Evolutionary conservation across 2,113 vertebrate species (phyloP).

Genomic region (Solea solea): DNA sequence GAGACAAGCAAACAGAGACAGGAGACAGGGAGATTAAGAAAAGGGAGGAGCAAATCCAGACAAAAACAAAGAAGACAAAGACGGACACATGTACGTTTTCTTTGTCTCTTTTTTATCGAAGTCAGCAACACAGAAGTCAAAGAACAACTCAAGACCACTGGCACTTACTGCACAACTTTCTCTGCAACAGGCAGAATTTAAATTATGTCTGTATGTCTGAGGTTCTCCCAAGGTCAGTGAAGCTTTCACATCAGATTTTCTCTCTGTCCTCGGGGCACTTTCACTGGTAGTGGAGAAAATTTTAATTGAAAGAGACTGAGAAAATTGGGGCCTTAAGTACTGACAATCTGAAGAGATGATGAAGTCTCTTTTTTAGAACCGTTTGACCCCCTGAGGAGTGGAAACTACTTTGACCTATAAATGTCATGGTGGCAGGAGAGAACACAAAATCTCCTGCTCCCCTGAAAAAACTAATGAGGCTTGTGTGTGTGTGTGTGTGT

Average conservation of each 20-base stretch:
- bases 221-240: conserved; percentile 17
- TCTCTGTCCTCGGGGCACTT: conserved; percentile 18
- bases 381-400: conserved; percentile 19
- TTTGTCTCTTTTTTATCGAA: background rate
- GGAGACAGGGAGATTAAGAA: background rate
- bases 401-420: conserved; percentile 51
- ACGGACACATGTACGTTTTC: background rate
- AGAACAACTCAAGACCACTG: background rate
- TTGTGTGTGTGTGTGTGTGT: conserved; percentile 6
- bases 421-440: conserved; percentile 45
- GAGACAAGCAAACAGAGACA: conserved; percentile 1
- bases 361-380: conserved; percentile 23
- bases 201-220: conserved; percentile 23
- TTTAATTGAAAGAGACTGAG: conserved; percentile 43
- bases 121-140: conserved; percentile 7
- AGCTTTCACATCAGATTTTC: conserved; percentile 25
- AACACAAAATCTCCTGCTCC: conserved; percentile 10
- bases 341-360: conserved; percentile 31
- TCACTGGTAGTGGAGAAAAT: conserved; percentile 16
- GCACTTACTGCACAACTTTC: background rate
- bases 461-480: conserved; percentile 29
- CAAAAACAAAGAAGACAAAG: background rate
- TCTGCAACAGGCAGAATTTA: conserved; percentile 23
- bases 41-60: background rate
- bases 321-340: background rate